Percentiles rank a stretch among this genome's conserved stretches.
Evolutionary conservation across 1,140 invertebrate genomes (phyloP).

Genomic region (Panagrolaimus sp.): DNA sequence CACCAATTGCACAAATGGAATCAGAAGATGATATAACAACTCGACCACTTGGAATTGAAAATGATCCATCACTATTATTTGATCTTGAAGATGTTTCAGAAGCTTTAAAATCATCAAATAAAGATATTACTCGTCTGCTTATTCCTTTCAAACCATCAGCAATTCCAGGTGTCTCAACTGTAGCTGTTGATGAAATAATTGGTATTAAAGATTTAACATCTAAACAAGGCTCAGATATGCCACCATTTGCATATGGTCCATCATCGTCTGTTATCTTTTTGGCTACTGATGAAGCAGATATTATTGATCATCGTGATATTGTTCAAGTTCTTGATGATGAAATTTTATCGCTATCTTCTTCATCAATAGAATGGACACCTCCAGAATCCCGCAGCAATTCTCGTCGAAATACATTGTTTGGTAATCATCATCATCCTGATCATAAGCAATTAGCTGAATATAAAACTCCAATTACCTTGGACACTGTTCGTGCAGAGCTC

Average conservation of each 20-base stretch:
- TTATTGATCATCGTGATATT: conserved; percentile 14
- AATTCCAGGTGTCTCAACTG: conserved; percentile 4
- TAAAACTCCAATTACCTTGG: background rate
- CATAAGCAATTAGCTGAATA: background rate
- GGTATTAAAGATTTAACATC: conserved; percentile 4
- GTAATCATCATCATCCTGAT: background rate
- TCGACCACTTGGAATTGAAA: conserved; percentile 32
- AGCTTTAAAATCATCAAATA: conserved; percentile 47
- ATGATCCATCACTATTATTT: conserved; percentile 30
- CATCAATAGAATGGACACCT: conserved; percentile 33
- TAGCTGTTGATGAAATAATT: conserved; percentile 15
- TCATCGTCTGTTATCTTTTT: background rate
- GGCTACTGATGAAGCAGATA: conserved; percentile 13
- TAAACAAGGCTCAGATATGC: too few species aligned
- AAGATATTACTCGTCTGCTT: conserved; percentile 20
- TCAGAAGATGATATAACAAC: conserved; percentile 39
- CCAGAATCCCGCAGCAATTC: conserved; percentile 25
- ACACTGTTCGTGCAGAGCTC: conserved; percentile 14
- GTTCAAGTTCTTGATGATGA: background rate
- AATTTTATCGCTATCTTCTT: background rate
- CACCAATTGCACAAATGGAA: conserved; percentile 46
- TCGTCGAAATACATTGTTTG: conserved; percentile 28
- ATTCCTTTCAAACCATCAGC: background rate
- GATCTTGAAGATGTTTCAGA: conserved; percentile 32
- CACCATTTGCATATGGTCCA: too few species aligned